Evolutionary conservation across 2,888 invertebrate species (phyloP).

Genomic region (Bembecia ichneumoniformis): DNA sequence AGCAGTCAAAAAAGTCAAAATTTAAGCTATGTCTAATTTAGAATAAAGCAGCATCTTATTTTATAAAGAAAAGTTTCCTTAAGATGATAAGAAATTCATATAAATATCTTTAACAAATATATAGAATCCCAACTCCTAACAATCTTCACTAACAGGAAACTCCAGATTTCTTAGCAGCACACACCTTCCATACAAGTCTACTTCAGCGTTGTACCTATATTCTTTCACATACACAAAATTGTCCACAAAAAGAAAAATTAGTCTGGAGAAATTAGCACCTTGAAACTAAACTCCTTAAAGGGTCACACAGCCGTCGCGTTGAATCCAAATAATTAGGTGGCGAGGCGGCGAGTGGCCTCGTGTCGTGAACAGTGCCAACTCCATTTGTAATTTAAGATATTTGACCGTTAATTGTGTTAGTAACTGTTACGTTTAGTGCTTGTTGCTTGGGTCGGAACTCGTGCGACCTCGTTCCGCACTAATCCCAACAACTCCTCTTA

Average conservation of each 20-base stretch:
- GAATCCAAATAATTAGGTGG: conserved; percentile 58
- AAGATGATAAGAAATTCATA: too few species aligned
- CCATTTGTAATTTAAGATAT: conserved; percentile 64
- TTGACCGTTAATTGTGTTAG: conserved; percentile 62
- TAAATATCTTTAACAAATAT: too few species aligned
- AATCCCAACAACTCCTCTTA: conserved; percentile 30
- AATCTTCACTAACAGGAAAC: too few species aligned
- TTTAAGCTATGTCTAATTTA: too few species aligned
- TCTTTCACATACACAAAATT: too few species aligned
- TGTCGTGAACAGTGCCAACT: conserved; percentile 55
- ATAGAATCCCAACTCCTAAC: too few species aligned
- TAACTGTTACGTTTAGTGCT: conserved; percentile 61
- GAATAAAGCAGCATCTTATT: too few species aligned
- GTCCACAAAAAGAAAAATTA: conserved; percentile 22
- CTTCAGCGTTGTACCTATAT: too few species aligned
- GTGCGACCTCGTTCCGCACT: conserved; percentile 33
- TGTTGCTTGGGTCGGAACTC: conserved; percentile 50
- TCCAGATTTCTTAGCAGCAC: too few species aligned
- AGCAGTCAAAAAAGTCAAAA: too few species aligned
- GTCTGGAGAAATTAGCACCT: conserved; percentile 35
- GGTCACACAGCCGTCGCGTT: conserved; percentile 43
- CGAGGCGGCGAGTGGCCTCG: conserved; percentile 52
- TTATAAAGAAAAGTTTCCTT: too few species aligned
- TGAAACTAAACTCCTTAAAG: conserved; percentile 42
- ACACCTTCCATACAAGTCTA: too few species aligned